Conservation (phyloP, 2,113 vertebrate species). For the Phylloscopus trochiloides region DNA sequence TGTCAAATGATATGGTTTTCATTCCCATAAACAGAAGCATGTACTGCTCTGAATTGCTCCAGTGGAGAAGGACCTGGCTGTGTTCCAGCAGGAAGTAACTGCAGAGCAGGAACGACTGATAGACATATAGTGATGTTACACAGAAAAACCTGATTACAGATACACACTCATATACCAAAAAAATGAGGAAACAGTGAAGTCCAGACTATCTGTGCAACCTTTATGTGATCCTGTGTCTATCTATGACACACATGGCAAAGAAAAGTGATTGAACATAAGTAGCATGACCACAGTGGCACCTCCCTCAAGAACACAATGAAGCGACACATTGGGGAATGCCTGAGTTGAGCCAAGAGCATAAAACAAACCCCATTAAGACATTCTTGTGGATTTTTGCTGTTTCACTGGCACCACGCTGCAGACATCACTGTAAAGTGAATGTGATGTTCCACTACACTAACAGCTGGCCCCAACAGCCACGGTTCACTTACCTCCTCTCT, state of each 20-base stretch:
- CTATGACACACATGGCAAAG: neutral
- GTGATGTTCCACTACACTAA: neutral
- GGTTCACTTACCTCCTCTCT: constrained; percentile 81
- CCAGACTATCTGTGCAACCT: neutral
- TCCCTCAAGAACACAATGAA: neutral
- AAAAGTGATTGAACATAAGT: accelerated
- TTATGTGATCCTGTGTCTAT: neutral
- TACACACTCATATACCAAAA: neutral
- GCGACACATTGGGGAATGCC: neutral
- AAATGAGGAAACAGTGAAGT: neutral
- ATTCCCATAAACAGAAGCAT: neutral
- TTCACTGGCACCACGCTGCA: neutral
- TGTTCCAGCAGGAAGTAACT: neutral
- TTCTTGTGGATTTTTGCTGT: neutral
- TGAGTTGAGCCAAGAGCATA: neutral
- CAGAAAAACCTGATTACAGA: neutral
- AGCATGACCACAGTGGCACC: neutral
- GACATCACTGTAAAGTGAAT: neutral
- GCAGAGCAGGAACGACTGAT: neutral
- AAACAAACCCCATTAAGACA: neutral
- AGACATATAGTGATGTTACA: accelerated
- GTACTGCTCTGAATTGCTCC: neutral
- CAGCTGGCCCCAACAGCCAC: neutral
- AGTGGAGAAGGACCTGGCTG: neutral
- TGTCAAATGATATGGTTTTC: neutral